These are phyloP conservation scores for Orius insidiosus DNA, from an alignment of 1,140 invertebrate genomes.

Conservation along the genomic window DNA sequence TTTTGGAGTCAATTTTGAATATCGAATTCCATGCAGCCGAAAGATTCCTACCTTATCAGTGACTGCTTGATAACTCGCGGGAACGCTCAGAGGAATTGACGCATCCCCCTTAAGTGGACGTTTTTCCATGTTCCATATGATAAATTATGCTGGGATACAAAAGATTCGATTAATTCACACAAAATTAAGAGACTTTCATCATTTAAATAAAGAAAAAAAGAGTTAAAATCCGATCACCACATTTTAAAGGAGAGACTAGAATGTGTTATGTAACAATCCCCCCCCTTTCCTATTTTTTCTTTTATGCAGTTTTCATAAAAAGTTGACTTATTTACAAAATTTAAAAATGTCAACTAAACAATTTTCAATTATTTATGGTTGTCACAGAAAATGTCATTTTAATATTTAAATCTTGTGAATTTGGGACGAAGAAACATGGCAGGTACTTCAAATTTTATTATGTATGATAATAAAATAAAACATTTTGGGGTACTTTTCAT, in stretches of 20 bases:
- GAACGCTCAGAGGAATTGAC: slow-evolving; percentile 13
- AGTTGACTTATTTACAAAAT: too few relatives aligned
- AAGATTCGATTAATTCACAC: slow-evolving; percentile 3
- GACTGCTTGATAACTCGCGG: slow-evolving; percentile 17
- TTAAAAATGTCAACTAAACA: background rate
- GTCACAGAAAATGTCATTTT: too few relatives aligned
- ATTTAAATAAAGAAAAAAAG: too few relatives aligned
- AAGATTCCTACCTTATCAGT: slow-evolving; percentile 15
- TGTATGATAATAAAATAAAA: too few relatives aligned
- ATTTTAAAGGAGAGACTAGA: background rate
- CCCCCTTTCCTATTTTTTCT: background rate
- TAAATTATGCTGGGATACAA: slow-evolving; percentile 12
- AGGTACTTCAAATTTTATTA: too few relatives aligned
- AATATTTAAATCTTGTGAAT: too few relatives aligned
- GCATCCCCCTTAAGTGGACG: slow-evolving; percentile 16
- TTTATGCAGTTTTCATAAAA: background rate
- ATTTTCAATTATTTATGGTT: too few relatives aligned
- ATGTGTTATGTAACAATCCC: background rate
- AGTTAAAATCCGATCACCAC: background rate
- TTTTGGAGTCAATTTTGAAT: slow-evolving; percentile 3
- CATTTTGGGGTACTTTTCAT: too few relatives aligned
- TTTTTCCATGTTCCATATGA: slow-evolving; percentile 16
- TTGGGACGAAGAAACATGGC: too few relatives aligned
- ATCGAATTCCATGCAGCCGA: background rate
- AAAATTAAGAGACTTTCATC: background rate